Evolutionary conservation across 2,797 vertebrate genomes (phyloP).

Genomic region (Malurus leucopterus): DNA sequence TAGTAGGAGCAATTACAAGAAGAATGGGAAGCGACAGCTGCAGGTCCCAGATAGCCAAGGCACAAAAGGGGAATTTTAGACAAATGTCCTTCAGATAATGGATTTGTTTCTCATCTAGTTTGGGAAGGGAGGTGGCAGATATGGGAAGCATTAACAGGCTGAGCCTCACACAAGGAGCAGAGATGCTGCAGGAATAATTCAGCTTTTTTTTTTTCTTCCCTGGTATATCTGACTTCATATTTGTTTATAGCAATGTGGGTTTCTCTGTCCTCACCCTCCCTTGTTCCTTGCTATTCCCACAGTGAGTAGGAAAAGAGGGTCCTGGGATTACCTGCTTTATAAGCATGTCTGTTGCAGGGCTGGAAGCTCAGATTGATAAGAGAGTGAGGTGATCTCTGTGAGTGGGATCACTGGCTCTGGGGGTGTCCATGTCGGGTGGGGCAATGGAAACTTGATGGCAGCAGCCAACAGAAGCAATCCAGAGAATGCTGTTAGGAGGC

Average conservation of each 20-base stretch:
- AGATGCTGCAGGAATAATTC: conserved; percentile 17
- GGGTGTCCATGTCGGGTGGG: background rate
- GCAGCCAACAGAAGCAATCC: background rate
- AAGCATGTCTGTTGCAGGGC: background rate
- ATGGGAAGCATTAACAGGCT: background rate
- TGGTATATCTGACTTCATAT: background rate
- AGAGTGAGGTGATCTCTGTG: background rate
- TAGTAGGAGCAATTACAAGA: conserved; percentile 66
- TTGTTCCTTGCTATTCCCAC: background rate
- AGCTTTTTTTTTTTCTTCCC: background rate
- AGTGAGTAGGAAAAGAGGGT: background rate
- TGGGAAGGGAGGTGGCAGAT: background rate
- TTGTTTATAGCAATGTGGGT: background rate
- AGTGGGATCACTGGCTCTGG: background rate
- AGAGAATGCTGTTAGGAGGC: background rate
- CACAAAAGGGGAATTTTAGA: conserved; percentile 59
- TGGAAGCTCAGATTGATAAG: background rate
- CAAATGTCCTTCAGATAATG: conserved; percentile 58
- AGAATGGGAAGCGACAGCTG: conserved; percentile 67
- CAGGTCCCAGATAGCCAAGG: conserved; percentile 62
- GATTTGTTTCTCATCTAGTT: conserved; percentile 38
- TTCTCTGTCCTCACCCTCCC: background rate
- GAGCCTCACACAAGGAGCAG: background rate
- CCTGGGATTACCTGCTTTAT: background rate
- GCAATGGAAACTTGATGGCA: background rate